A percentile compares a stretch with the other conserved stretches of the same genome.
Evolutionary conservation across 2,797 vertebrate species (phyloP).

Genomic region (Pogonophryne albipinna): DNA sequence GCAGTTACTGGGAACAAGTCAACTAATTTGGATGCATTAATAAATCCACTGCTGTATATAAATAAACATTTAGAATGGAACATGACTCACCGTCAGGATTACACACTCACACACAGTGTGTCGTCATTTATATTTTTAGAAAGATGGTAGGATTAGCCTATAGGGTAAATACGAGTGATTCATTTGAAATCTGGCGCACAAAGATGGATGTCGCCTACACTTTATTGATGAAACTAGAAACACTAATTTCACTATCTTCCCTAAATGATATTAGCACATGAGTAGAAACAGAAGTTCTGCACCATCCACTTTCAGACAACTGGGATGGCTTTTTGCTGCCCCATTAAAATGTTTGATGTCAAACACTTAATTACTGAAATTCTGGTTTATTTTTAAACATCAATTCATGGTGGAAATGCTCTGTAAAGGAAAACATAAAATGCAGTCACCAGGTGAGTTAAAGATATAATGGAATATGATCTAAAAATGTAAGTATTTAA

Average conservation of each 20-base stretch:
- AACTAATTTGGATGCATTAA: not conserved
- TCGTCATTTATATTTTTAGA: slow-evolving; percentile 50
- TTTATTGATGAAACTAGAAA: slow-evolving; percentile 50
- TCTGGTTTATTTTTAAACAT: too few relatives aligned
- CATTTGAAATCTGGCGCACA: slow-evolving; percentile 43
- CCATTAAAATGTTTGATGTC: too few relatives aligned
- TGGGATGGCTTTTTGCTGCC: not conserved
- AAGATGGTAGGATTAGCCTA: slow-evolving; percentile 36
- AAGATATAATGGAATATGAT: too few relatives aligned
- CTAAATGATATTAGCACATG: slow-evolving; percentile 15
- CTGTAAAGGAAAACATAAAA: too few relatives aligned
- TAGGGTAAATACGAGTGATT: slow-evolving; percentile 46
- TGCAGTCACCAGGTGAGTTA: too few relatives aligned
- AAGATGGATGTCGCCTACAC: slow-evolving; percentile 52
- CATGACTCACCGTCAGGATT: not conserved
- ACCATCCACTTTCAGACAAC: slow-evolving; percentile 13
- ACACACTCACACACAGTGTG: slow-evolving; percentile 1
- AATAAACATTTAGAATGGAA: not conserved
- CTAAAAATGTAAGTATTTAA: too few relatives aligned
- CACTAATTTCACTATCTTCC: slow-evolving; percentile 19
- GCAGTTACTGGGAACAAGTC: slow-evolving; percentile 1
- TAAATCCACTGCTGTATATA: not conserved
- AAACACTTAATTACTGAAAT: too few relatives aligned
- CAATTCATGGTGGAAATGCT: too few relatives aligned
- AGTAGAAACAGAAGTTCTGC: not conserved